Base-by-base conservation (phyloP, 1,140 invertebrate genomes). In the Pseudomyrmex cubaensis region DNA sequence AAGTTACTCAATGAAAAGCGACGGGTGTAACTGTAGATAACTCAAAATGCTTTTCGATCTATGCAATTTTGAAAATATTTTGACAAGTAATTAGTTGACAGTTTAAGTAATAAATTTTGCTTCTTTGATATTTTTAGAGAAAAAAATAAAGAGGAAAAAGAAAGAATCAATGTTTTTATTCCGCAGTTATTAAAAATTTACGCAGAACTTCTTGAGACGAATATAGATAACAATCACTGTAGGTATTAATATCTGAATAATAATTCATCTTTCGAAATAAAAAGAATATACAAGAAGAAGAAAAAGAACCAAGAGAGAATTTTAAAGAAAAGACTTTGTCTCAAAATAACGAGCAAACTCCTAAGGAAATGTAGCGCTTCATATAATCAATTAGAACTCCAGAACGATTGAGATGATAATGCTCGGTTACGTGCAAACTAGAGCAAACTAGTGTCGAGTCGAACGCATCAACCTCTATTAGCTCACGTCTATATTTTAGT, bases 311-410 rank as follows among this genome's bases (percentile, higher is more conserved):
- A 25, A 63, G 22, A 8, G 5, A 64, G 25, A 80, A 72, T 20
- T 35, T 72, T 61, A 61, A 80, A 50, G 20, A 70, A 72, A 10
- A 44, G 15, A 78, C 1, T 74, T 44, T 5, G 25, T 20, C 15
- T 61, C 2, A 15, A 75, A 75, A 82, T 82, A 75, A 89, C 89
- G 85, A 91, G 82, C 87, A 69, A 91, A 92, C 89, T 91, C 85
- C 74, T 61, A 63, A 87, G 75, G 69, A 91, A 91, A 85, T 67
- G 12, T 90, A 88, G 87, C 85, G 82, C 83, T 88, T 90, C 80
- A 84, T 92, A 90, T 90, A 93, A 93, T 92, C 91, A 93, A 93
- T 93, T 92, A 92, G 86, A 90, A 90, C 84, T 90, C 87, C 75
- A 84, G 75, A 92, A 90, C 85, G 87, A 92, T 89, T 88, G 85